phyloP scores from a whole-genome alignment of 2,888 invertebrate species.

The Helleia helle region DNA sequence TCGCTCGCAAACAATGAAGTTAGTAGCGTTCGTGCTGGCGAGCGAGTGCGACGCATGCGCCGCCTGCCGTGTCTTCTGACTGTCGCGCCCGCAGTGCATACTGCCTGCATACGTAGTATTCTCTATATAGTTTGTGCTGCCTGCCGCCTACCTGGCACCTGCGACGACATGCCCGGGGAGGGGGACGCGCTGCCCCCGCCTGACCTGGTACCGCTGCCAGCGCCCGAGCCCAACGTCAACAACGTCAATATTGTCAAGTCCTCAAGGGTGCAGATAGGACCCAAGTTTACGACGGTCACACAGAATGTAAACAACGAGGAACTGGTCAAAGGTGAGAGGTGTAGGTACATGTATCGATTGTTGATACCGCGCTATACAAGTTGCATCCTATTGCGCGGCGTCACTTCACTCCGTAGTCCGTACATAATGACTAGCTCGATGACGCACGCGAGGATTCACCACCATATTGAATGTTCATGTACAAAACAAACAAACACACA shows the following conservation, averaged over 20 bases:
- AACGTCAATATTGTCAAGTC: slow-evolving; percentile 48
- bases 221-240: slow-evolving; percentile 32
- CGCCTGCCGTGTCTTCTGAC: slow-evolving; percentile 24
- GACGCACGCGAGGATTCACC: too few relatives aligned
- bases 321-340: slow-evolving; percentile 52
- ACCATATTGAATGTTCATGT: too few relatives aligned
- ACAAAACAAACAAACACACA: too few relatives aligned
- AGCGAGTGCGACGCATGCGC: neutral
- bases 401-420: too few relatives aligned
- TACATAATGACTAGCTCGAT: too few relatives aligned
- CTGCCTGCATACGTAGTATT: too few relatives aligned
- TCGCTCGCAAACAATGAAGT: slow-evolving; percentile 17
- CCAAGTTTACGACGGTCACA: slow-evolving; percentile 50
- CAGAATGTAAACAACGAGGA: slow-evolving; percentile 54
- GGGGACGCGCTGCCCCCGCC: slow-evolving; percentile 16
- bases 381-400: too few relatives aligned
- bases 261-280: slow-evolving; percentile 48
- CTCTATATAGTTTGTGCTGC: too few relatives aligned
- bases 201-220: slow-evolving; percentile 21
- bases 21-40: slow-evolving; percentile 33
- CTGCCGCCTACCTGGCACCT: too few relatives aligned
- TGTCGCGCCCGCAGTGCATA: too few relatives aligned
- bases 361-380: too few relatives aligned
- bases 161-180: slow-evolving; percentile 23
- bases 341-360: too few relatives aligned